Evolutionary conservation across 2,113 vertebrate genomes (phyloP).

Genomic region (Noctilio leporinus): DNA sequence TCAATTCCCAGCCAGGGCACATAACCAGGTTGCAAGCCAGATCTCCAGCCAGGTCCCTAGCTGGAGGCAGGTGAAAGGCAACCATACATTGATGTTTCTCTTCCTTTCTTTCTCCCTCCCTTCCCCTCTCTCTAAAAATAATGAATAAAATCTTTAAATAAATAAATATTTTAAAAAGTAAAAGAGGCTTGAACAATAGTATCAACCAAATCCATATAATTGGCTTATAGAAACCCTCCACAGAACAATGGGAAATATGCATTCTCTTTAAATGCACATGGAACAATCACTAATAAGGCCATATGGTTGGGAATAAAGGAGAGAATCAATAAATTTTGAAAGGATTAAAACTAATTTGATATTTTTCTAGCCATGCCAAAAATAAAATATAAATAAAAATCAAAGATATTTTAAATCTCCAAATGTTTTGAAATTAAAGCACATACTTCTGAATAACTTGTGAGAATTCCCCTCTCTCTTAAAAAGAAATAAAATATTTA

Average conservation of each 20-base stretch:
- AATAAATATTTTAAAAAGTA: too few species aligned
- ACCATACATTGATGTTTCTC: too few species aligned
- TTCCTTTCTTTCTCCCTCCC: too few species aligned
- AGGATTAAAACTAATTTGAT: not conserved
- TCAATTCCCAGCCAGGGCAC: too few species aligned
- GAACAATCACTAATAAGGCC: not conserved
- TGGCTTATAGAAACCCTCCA: not conserved
- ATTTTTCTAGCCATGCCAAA: not conserved
- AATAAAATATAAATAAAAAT: not conserved
- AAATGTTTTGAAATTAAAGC: not conserved
- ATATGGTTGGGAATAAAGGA: not conserved
- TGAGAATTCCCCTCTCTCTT: too few species aligned
- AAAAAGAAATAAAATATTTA: too few species aligned
- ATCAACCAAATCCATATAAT: not conserved
- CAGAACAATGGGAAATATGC: not conserved
- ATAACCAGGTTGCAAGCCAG: too few species aligned
- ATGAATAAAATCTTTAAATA: too few species aligned
- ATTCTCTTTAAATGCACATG: not conserved
- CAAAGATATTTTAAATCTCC: not conserved
- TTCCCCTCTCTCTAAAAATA: too few species aligned
- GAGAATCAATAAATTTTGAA: not conserved
- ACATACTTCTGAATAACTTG: not conserved
- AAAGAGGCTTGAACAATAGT: not conserved
- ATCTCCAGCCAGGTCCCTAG: too few species aligned
- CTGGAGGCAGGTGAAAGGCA: too few species aligned